Evolutionary conservation across 2,797 vertebrate species (phyloP).

Genomic region (Scleropages formosus): DNA sequence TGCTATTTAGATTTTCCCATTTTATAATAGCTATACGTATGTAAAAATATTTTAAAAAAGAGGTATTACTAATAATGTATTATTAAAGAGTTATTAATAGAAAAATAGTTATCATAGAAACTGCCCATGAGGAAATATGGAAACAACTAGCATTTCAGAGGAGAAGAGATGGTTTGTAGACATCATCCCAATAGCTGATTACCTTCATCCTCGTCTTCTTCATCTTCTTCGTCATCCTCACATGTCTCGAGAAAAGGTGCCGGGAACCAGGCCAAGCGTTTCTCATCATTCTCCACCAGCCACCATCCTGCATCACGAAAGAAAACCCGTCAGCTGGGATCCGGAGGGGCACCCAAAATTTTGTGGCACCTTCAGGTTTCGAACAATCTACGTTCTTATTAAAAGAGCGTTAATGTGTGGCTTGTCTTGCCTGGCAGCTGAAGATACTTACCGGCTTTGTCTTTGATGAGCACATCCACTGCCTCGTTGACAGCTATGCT

Average conservation of each 20-base stretch:
- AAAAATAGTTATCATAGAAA: no score
- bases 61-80: no score
- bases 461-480: constrained; percentile 83
- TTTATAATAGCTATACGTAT: no score
- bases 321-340: background rate
- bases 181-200: constrained; percentile 26
- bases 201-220: constrained; percentile 52
- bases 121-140: no score
- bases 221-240: constrained; percentile 45
- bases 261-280: constrained; percentile 85
- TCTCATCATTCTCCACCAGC: constrained; percentile 83
- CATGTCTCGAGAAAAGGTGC: constrained; percentile 78
- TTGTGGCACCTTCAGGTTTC: background rate
- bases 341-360: background rate
- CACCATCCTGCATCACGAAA: constrained; percentile 80
- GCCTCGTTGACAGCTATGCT: constrained; percentile 63
- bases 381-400: background rate
- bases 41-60: no score
- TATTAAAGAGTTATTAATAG: no score
- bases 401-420: no score
- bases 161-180: background rate
- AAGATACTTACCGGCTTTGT: constrained; percentile 72
- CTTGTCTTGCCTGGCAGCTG: no score
- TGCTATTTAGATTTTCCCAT: no score
- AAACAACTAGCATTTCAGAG: no score